Percentiles rank a stretch among this genome's conserved stretches.
phyloP scores from a whole-genome alignment of 2,888 invertebrate genomes.

The Pelosia muscerda region DNA sequence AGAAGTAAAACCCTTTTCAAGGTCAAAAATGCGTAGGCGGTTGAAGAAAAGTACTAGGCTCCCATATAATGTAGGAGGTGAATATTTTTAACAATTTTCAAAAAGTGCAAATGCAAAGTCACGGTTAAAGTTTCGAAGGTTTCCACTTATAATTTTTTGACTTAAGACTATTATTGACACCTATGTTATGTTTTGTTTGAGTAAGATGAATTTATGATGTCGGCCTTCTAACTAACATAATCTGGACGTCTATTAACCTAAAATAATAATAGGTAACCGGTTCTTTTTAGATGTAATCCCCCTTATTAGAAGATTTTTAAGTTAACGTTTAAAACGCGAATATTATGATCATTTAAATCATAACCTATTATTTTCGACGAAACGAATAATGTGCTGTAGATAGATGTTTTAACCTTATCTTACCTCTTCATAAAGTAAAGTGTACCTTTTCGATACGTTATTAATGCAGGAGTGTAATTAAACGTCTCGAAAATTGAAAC shows the following conservation, averaged over 20 bases:
- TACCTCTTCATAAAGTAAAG: too few species aligned
- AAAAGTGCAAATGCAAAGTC: background rate
- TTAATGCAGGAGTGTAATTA: background rate
- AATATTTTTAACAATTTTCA: background rate
- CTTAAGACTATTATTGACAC: background rate
- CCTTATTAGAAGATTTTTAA: background rate
- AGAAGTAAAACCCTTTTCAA: background rate
- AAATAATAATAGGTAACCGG: background rate
- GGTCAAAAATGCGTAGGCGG: conserved; percentile 35
- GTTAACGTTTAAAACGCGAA: background rate
- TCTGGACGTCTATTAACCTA: background rate
- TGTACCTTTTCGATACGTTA: too few species aligned
- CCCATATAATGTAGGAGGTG: conserved; percentile 29
- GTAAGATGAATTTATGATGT: background rate
- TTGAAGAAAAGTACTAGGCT: conserved; percentile 30
- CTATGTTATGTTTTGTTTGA: too few species aligned
- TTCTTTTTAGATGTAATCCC: background rate
- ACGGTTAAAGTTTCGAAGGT: background rate
- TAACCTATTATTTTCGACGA: background rate
- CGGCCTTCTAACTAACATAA: background rate
- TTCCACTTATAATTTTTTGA: background rate
- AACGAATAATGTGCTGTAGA: background rate
- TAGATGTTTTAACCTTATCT: too few species aligned
- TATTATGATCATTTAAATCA: background rate
- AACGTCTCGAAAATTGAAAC: background rate